Base-by-base conservation (phyloP, 1,140 invertebrate genomes). In the Bombus polaris region DNA sequence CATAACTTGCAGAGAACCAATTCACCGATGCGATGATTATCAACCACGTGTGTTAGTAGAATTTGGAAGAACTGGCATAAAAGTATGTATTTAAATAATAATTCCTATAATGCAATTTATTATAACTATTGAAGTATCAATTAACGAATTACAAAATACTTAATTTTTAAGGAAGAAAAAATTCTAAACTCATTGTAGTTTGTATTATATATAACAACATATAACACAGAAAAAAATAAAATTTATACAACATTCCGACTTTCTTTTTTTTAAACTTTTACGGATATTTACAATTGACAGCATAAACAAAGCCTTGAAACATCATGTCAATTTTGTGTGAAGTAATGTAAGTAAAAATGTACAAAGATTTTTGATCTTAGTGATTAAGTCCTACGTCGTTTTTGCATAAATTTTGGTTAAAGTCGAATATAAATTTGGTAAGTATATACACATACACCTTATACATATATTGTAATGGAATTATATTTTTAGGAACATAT, bases 1-100 rank as follows among this genome's bases (percentile, higher is more conserved):
- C 47, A 88, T 95, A 84, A 95, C 94, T 81, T 94, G 92, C 73
- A 92, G 90, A 85, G 94, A 95, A 81, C 92, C 93, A 0, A 86
- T 94, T 44, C 86, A 93, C 83, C 91, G 85, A 77, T 95, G 94
- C 39, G 94, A 95, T 79, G 88, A 87, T 66, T 94, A 94, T 91
- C 94, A 95, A 87, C 94, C 94, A 0, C 94, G 94, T 65, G 87
- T 89, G 72, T 85, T 94, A 57, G 86, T 93, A 35, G 94, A 94
- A 90, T 89, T 95, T 80, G 93, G 93, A 71, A 91, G 93, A 85
- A 93, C 92, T 5, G 72, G 42, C 74, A 70, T 92, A 39, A 93
- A 90, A 75, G 93, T 94, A 90, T 44, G 87, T 88, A 76, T 88
- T 83, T 47, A n/a, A 75, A 53, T 76, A 65, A 70, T n/a, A 47